phyloP scores from a whole-genome alignment of 1,140 invertebrate genomes.

The Lucilia cuprina region DNA sequence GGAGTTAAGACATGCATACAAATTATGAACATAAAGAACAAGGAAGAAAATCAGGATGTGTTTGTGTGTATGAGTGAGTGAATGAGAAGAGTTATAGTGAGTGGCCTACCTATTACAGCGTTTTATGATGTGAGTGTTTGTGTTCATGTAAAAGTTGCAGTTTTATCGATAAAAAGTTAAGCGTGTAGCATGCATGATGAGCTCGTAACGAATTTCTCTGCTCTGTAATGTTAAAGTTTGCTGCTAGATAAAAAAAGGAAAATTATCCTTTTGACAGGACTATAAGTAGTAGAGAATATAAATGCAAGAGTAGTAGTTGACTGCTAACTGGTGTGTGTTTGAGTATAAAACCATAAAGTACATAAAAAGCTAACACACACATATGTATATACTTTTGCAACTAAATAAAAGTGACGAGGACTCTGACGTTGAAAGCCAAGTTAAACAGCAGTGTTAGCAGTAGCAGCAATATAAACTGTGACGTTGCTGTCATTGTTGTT shows the following conservation, averaged over 20 bases:
- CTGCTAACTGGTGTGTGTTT: not conserved
- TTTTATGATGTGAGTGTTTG: not conserved
- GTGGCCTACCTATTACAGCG: not conserved
- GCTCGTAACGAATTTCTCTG: not conserved
- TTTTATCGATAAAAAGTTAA: constrained; percentile 2
- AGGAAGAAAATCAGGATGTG: not conserved
- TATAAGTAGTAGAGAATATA: not conserved
- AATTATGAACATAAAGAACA: constrained; percentile 9
- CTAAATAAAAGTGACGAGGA: not conserved
- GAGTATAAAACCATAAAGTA: not conserved
- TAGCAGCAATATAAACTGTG: constrained; percentile 8
- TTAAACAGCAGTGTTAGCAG: constrained; percentile 33
- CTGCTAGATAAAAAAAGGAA: not conserved
- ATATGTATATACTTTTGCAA: constrained; percentile 17
- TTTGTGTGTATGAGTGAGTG: not conserved
- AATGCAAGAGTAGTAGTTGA: not conserved
- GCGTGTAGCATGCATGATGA: constrained; percentile 26
- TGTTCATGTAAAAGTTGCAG: not conserved
- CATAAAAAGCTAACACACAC: not conserved
- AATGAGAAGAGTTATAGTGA: not conserved
- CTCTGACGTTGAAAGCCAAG: not conserved
- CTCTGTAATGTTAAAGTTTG: not conserved
- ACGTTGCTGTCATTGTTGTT: not conserved
- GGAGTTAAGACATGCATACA: constrained; percentile 32
- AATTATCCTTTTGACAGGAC: constrained; percentile 27